These are phyloP conservation scores for Epirrhoe tristata DNA, from an alignment of 2,888 invertebrate species.

Conservation along the genomic window DNA sequence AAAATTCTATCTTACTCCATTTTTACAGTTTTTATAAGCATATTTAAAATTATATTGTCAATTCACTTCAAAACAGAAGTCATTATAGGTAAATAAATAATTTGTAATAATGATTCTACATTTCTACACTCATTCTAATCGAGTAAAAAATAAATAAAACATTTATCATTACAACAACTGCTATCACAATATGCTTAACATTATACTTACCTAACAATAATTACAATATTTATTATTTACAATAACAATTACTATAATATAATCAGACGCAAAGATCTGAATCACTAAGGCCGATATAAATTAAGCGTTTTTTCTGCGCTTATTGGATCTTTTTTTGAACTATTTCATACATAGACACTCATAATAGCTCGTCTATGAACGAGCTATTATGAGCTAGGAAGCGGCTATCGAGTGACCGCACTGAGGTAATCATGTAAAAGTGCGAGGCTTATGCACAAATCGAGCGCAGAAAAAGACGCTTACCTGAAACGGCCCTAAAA, in stretches of 20 bases:
- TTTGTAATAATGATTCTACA: conserved; percentile 9
- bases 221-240: conserved; percentile 12
- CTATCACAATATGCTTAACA: conserved; percentile 36
- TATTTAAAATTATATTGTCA: conserved; percentile 54
- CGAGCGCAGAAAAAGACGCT: too few species aligned
- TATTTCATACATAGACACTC: too few species aligned
- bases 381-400: too few species aligned
- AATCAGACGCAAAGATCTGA: conserved; percentile 7
- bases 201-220: conserved; percentile 1
- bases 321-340: too few species aligned
- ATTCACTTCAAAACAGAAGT: conserved; percentile 48
- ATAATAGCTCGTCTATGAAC: too few species aligned
- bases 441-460: too few species aligned
- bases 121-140: conserved; percentile 16
- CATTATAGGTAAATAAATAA: conserved; percentile 30
- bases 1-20: conserved; percentile 26
- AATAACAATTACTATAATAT: conserved; percentile 10
- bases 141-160: conserved; percentile 23
- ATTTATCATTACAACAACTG: conserved; percentile 27
- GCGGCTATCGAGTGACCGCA: too few species aligned
- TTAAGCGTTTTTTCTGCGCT: too few species aligned
- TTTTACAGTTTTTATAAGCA: conserved; percentile 38
- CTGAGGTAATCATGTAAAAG: too few species aligned
- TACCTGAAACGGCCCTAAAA: background rate
- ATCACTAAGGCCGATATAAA: background rate